These are phyloP conservation scores for Melinaea marsaeus DNA, from an alignment of 2,888 invertebrate species.

Conservation along the genomic window DNA sequence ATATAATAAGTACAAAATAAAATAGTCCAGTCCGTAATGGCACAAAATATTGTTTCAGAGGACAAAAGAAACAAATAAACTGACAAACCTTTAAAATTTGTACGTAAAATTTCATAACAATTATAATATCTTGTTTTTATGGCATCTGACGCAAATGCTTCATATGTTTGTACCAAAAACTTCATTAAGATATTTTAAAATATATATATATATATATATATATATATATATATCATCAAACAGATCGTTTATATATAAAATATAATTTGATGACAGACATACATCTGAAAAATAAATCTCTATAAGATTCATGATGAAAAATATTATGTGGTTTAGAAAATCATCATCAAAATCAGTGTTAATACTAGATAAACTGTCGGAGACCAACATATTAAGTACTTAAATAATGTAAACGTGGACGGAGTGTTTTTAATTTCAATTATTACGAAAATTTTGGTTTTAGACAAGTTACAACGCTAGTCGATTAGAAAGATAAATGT, in stretches of 20 bases:
- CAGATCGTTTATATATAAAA: background rate
- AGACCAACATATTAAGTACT: constrained; percentile 72
- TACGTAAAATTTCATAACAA: constrained; percentile 54
- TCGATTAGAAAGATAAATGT: no score
- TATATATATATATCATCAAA: background rate
- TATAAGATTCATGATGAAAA: background rate
- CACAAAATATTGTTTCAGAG: constrained; percentile 53
- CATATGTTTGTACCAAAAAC: constrained; percentile 23
- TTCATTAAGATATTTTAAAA: background rate
- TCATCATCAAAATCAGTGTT: background rate
- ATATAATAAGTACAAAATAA: constrained; percentile 67
- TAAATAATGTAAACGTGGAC: constrained; percentile 67
- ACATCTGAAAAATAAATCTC: no score
- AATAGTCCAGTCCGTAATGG: constrained; percentile 69
- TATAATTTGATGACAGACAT: background rate
- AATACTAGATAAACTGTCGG: constrained; percentile 30
- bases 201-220: no score
- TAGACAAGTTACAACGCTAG: background rate
- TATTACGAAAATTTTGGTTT: constrained; percentile 15
- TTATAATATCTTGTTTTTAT: constrained; percentile 36
- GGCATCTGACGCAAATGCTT: constrained; percentile 43
- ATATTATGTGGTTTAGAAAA: background rate
- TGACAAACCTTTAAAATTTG: constrained; percentile 66
- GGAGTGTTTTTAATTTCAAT: constrained; percentile 53
- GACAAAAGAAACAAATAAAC: constrained; percentile 59